Evolutionary conservation across 2,113 vertebrate species (phyloP).

Genomic region (Corythornis madagascariensis): DNA sequence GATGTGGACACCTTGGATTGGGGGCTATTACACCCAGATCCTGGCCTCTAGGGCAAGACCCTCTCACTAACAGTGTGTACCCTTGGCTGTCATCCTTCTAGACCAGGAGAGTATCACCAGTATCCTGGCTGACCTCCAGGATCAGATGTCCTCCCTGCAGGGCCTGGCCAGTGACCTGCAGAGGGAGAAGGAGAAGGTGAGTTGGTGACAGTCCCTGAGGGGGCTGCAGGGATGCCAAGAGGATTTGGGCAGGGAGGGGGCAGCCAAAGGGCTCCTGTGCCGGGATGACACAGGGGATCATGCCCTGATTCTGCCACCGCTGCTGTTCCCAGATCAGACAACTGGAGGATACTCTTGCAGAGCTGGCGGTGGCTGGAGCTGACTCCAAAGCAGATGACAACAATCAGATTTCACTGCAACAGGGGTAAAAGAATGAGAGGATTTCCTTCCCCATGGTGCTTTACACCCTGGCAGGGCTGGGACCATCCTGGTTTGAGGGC

Average conservation of each 20-base stretch:
- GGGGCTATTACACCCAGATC: not conserved
- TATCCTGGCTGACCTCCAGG: not conserved
- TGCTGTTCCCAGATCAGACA: not conserved
- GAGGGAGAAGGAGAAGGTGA: not conserved
- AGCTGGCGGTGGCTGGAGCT: not conserved
- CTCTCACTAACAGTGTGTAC: fast-evolving
- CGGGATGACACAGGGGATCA: too few species aligned
- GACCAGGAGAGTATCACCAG: not conserved
- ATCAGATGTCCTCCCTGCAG: not conserved
- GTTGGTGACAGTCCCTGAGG: not conserved
- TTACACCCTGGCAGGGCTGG: not conserved
- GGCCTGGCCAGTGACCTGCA: not conserved
- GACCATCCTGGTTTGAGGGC: not conserved
- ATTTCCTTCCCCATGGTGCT: not conserved
- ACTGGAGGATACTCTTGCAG: not conserved
- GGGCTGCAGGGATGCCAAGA: not conserved
- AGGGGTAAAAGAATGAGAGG: not conserved
- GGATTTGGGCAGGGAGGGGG: not conserved
- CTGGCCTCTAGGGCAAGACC: not conserved
- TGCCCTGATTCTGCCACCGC: not conserved
- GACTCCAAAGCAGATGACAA: not conserved
- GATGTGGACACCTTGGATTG: not conserved
- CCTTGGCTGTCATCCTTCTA: not conserved
- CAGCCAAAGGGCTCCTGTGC: not conserved
- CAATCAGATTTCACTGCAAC: not conserved